These are phyloP conservation scores for Apotomis betuletana DNA, from an alignment of 2,888 invertebrate species.

Conservation along the genomic window DNA sequence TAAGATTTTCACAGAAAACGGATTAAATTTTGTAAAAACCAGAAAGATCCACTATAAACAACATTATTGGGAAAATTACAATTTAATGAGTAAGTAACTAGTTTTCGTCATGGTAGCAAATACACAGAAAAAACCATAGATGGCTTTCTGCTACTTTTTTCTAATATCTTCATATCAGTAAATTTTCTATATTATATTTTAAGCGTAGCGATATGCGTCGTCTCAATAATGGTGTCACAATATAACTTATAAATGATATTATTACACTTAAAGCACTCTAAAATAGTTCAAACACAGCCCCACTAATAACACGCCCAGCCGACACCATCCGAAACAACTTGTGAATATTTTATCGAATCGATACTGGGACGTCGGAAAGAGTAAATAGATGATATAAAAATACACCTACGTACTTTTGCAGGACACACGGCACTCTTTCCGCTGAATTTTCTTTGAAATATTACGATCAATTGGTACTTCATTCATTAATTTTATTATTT, in stretches of 20 bases:
- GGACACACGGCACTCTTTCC: conserved; percentile 28
- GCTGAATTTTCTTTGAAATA: not conserved
- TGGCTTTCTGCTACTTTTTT: too few species aligned
- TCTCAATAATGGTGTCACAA: not conserved
- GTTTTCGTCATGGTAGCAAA: too few species aligned
- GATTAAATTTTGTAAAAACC: not conserved
- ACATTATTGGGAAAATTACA: too few species aligned
- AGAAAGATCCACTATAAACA: too few species aligned
- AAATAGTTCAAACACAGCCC: conserved; percentile 10
- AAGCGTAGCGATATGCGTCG: too few species aligned
- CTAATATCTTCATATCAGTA: too few species aligned
- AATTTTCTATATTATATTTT: too few species aligned
- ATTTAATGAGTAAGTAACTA: too few species aligned
- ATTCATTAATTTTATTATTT: too few species aligned
- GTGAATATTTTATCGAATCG: conserved; percentile 61
- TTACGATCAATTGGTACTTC: not conserved
- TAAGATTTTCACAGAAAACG: conserved; percentile 14
- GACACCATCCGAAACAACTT: conserved; percentile 50
- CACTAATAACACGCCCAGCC: conserved; percentile 45
- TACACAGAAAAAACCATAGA: too few species aligned
- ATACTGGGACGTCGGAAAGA: conserved; percentile 48
- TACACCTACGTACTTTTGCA: conserved; percentile 43
- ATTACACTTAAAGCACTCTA: not conserved
- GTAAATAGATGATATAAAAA: conserved; percentile 46
- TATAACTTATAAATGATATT: not conserved